These are phyloP conservation scores for Eubasilissa splendida DNA, from an alignment of 2,888 invertebrate species.

Conservation along the genomic window DNA sequence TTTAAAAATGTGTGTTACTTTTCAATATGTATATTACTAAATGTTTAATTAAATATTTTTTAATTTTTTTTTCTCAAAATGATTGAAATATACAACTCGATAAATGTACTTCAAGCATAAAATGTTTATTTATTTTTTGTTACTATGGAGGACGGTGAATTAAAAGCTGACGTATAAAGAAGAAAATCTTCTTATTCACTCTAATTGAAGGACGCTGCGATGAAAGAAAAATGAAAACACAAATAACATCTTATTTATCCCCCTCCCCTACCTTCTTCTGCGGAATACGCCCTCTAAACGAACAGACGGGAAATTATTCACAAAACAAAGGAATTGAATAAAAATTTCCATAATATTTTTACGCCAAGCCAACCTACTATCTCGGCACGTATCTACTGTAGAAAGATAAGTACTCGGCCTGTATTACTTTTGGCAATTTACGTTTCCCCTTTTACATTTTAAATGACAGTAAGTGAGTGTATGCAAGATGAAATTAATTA, in stretches of 20 bases:
- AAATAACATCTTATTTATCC: conserved; percentile 58
- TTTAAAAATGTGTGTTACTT: too few relatives aligned
- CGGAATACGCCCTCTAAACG: conserved; percentile 42
- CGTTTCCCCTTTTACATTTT: neutral
- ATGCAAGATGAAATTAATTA: too few relatives aligned
- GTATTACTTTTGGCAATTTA: neutral
- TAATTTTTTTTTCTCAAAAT: too few relatives aligned
- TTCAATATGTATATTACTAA: too few relatives aligned
- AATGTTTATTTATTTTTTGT: neutral
- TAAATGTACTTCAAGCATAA: too few relatives aligned
- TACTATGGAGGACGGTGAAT: neutral
- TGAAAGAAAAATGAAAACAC: conserved; percentile 60
- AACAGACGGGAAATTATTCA: conserved; percentile 56
- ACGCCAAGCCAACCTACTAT: conserved; percentile 26
- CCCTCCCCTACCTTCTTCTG: conserved; percentile 47
- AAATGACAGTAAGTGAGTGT: neutral
- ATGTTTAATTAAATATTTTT: too few relatives aligned
- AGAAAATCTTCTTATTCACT: conserved; percentile 3
- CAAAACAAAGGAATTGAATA: conserved; percentile 58
- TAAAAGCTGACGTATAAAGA: neutral
- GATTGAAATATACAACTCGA: too few relatives aligned
- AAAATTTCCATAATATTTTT: conserved; percentile 57
- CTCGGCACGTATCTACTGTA: neutral
- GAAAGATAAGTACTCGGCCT: neutral
- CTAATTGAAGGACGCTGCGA: conserved; percentile 54